Evolutionary conservation across 1,140 invertebrate species (phyloP).

Genomic region (Anastrepha ludens): DNA sequence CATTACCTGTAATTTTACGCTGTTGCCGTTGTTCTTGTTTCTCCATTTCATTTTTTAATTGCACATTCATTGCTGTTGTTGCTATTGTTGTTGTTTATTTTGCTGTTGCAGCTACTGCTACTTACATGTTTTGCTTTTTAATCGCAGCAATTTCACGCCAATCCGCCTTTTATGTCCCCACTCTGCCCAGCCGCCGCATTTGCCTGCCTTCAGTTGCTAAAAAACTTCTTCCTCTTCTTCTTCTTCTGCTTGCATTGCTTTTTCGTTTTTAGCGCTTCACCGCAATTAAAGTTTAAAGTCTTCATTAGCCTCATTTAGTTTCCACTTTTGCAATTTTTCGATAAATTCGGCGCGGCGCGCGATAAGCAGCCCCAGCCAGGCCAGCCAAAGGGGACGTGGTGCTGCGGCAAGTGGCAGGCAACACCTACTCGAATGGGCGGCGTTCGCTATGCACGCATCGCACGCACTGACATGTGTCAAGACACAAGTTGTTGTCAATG

Average conservation of each 20-base stretch:
- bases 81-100: not conserved
- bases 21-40: conserved; percentile 16
- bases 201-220: not conserved
- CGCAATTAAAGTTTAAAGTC: conserved; percentile 54
- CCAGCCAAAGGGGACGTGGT: not conserved
- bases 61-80: not conserved
- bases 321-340: conserved; percentile 52
- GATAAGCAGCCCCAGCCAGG: not conserved
- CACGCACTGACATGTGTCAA: conserved; percentile 46
- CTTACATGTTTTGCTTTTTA: conserved; percentile 35
- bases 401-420: conserved; percentile 11
- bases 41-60: not conserved
- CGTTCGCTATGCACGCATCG: conserved; percentile 9
- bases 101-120: not conserved
- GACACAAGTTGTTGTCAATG: not conserved
- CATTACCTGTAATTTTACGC: conserved; percentile 36
- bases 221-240: not conserved
- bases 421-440: not conserved
- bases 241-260: not conserved
- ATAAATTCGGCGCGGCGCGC: conserved; percentile 34
- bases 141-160: conserved; percentile 43
- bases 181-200: not conserved
- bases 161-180: not conserved
- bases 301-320: conserved; percentile 54
- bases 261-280: not conserved